Evolutionary conservation across 1,140 invertebrate species (phyloP), one percentile per base, ranked within the genome.

Genomic region (Drosophila bipectinata): DNA sequence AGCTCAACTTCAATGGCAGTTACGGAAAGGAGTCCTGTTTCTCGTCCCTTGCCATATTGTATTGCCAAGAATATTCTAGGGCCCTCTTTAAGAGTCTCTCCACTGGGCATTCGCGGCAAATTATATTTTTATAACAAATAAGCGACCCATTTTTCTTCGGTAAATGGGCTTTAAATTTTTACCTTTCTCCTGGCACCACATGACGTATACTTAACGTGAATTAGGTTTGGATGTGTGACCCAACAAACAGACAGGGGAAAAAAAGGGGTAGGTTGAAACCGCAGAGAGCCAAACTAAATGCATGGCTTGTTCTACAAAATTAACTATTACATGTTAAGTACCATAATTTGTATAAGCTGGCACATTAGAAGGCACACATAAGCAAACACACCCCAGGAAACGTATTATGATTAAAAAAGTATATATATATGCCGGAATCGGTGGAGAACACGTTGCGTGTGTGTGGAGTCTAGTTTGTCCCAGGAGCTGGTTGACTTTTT

Each of bases 281-380:
- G 39, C 41, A 37, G 49, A 34, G 56, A 30, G 26, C 24, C 26
- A 68, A 69, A 68, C 66, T 69, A 69, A 68, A 68, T 26, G 63
- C 62, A 63, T 15, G 32, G 62, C 66, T 69, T 69, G 66, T 69
- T 68, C 41, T 56, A 69, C 66, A 69, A 69, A 69, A 69, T 69
- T 69, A 69, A 69, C 63, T 69, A 57, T 69, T 69, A 69, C 66
- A 69, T 57, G 66, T 69, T 69, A 69, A 69, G 66, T 69, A 49
- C 63, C 66, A 69, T 69, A 49, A 69, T 69, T 69, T 69, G 66
- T 69, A 69, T 69, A 69, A 56, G 63, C 66, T 69, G 44, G 63
- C 49, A 56, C 66, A 69, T 68, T 59, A 28, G 47, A 28, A 47
- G 34, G 34, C 26, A 37, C 44, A 53, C 28, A 55, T 10, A 52